Evolutionary conservation across 2,797 vertebrate genomes (phyloP).

Genomic region (Myotis findleyi): DNA sequence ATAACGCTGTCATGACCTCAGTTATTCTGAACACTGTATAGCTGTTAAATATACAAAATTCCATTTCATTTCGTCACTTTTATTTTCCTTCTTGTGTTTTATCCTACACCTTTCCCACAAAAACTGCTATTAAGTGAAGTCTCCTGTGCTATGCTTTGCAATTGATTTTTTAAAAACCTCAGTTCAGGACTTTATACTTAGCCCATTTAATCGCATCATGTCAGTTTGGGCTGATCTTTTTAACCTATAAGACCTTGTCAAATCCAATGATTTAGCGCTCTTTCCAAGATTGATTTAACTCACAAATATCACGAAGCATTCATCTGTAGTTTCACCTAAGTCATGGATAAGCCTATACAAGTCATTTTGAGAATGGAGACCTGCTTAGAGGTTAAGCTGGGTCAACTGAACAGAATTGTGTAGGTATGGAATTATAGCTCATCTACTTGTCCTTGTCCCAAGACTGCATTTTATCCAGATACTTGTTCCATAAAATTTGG

Average conservation of each 20-base stretch:
- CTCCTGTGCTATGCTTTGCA: background rate
- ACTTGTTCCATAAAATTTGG: background rate
- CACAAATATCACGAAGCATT: background rate
- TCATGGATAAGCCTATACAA: background rate
- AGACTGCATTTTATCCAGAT: background rate
- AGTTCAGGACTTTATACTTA: constrained; percentile 33
- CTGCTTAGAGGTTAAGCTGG: background rate
- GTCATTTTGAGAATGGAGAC: background rate
- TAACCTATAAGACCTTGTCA: constrained; percentile 56
- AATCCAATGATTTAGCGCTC: constrained; percentile 31
- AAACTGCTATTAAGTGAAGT: background rate
- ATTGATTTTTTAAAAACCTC: constrained; percentile 44
- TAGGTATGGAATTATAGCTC: background rate
- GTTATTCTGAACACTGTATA: background rate
- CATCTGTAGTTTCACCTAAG: background rate
- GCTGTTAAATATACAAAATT: background rate
- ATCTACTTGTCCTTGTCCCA: background rate
- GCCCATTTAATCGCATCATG: constrained; percentile 42
- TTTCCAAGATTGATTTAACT: constrained; percentile 61
- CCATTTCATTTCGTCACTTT: background rate
- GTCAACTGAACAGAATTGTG: constrained; percentile 11
- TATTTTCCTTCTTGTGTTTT: background rate
- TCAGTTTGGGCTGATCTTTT: constrained; percentile 45
- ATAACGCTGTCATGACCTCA: background rate
- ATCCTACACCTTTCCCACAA: background rate